Base-by-base conservation (phyloP, 2,888 invertebrate species). In the Melikaiella ostensackeni region DNA sequence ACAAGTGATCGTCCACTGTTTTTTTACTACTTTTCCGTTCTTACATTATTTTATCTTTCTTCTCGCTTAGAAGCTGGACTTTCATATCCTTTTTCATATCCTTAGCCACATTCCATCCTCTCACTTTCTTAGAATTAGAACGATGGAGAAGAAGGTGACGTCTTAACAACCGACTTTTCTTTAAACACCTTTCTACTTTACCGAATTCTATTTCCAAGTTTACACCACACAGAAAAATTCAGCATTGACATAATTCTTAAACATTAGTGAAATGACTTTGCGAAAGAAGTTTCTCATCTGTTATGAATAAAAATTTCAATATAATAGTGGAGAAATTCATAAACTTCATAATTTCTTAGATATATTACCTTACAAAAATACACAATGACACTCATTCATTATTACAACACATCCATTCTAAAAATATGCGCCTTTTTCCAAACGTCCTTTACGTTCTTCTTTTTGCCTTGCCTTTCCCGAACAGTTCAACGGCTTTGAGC, bases 401-500 rank as follows among this genome's bases (percentile, higher is more conserved):
- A 59, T 27, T 5, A 59, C 59, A 59, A 59, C 59, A 59, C 16
- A 27, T 11, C 42, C 16, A 42, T 42, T 42, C 16, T 42, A 11
- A 16, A 42, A 42, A 16, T 42, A 42, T 42, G 42, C 21, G 9
- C 55, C 55, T 8, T 55, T 50, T 61, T 50, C 33, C 75, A 55
- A 82, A 76, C 79, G 76, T 80, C 80, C 82, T 83, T 76, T 75
- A 70, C 81, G 78, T 78, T 82, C 73, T 79, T 82, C 79, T 84
- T 76, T 83, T 85, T 82, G 83, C 77, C 70, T 84, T 83, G 84
- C 84, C 83, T 89, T 84, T 84, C 86, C 85, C 85, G 82, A 85
- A 85, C 86, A 97, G 96, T 96, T 91, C 95, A 98, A 98, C 95
- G 97, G 98, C 93, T 98, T 98, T 94, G 98, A 98, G 94, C 98